These are phyloP conservation scores for Rana temporaria DNA, from an alignment of 2,113 vertebrate genomes.

Conservation along the genomic window DNA sequence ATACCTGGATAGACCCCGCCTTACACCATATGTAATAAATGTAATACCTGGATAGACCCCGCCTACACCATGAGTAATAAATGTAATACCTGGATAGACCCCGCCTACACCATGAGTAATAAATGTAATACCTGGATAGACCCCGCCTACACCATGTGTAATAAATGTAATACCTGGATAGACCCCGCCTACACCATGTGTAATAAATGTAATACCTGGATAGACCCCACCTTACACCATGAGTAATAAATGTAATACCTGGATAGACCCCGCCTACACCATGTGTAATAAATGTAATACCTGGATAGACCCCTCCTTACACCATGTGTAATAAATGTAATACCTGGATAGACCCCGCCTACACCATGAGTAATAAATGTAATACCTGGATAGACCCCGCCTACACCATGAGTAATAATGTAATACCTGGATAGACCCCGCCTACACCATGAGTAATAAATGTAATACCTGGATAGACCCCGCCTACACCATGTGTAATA, in stretches of 20 bases:
- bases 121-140: conserved; percentile 69
- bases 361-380: too few relatives aligned
- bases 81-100: conserved; percentile 71
- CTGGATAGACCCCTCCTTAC: conserved; percentile 68
- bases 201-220: conserved; percentile 67
- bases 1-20: conserved; percentile 76
- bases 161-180: conserved; percentile 68
- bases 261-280: conserved; percentile 63
- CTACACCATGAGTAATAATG: too few relatives aligned
- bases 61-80: too few relatives aligned
- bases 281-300: conserved; percentile 58
- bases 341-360: conserved; percentile 75
- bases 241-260: conserved; percentile 61
- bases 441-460: too few relatives aligned
- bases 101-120: too few relatives aligned
- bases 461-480: conserved; percentile 72
- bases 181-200: too few relatives aligned
- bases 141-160: too few relatives aligned
- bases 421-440: conserved; percentile 74
- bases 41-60: conserved; percentile 73
- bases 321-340: neutral
- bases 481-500: too few relatives aligned
- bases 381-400: conserved; percentile 75
- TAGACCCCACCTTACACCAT: conserved; percentile 30
- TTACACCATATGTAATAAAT: too few relatives aligned